These are phyloP conservation scores for Amniataba percoides DNA, from an alignment of 2,797 vertebrate species.

Conservation along the genomic window DNA sequence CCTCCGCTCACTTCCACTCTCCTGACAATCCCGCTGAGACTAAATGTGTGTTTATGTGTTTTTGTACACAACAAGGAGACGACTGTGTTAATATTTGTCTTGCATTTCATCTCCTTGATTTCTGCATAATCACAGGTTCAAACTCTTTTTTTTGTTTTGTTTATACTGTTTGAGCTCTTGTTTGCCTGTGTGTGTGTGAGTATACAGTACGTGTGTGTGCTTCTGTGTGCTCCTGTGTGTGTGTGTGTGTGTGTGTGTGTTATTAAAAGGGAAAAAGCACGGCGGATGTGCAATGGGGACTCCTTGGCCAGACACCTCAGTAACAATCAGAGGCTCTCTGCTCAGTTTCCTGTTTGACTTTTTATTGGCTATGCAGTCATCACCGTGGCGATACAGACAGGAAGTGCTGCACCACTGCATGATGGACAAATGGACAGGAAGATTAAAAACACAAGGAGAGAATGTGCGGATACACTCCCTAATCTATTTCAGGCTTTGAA, in stretches of 20 bases:
- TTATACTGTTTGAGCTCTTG: conserved; percentile 34
- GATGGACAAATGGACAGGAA: conserved; percentile 82
- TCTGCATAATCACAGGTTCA: conserved; percentile 22
- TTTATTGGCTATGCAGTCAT: conserved; percentile 80
- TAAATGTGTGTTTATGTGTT: conserved; percentile 41
- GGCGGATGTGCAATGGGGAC: conserved; percentile 65
- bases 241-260: conserved; percentile 28
- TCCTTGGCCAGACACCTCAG: conserved; percentile 75
- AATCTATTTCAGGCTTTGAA: conserved; percentile 78
- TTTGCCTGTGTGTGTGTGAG: conserved; percentile 8
- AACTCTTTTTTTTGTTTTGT: conserved; percentile 16
- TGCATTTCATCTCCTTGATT: conserved; percentile 34
- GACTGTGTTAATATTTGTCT: conserved; percentile 15
- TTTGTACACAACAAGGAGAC: conserved; percentile 23
- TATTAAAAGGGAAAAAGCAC: conserved; percentile 58
- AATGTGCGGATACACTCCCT: conserved; percentile 80
- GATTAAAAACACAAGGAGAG: conserved; percentile 77
- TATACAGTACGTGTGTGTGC: neutral
- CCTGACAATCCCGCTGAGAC: conserved; percentile 13
- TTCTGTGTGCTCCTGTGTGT: conserved; percentile 9
- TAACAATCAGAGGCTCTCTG: conserved; percentile 78
- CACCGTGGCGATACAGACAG: conserved; percentile 63
- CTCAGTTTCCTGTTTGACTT: conserved; percentile 81
- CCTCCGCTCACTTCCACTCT: conserved; percentile 47
- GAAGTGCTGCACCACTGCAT: conserved; percentile 70